A percentile compares a stretch with the other conserved stretches of the same genome.
Conservation (phyloP, 2,888 invertebrate species). For the Andrena minutula region DNA sequence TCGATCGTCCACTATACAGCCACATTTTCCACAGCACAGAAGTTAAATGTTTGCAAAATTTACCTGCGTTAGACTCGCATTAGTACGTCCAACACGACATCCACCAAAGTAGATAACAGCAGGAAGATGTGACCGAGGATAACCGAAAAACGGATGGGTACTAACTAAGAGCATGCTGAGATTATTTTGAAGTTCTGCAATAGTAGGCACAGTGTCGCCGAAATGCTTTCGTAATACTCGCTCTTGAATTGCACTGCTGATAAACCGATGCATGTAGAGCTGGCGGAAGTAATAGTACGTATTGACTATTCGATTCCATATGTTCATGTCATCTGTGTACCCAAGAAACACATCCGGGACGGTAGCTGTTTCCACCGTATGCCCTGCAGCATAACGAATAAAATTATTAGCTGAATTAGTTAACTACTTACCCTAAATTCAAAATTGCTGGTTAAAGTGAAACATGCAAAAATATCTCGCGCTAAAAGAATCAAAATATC, state of each 20-base stretch:
- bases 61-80: background rate
- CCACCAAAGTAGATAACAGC: conserved; percentile 86
- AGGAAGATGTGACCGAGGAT: conserved; percentile 85
- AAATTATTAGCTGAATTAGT: background rate
- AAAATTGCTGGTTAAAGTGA: no score
- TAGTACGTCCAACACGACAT: background rate
- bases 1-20: background rate
- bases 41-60: background rate
- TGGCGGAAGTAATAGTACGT: background rate
- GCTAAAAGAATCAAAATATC: no score
- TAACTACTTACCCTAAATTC: no score
- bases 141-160: conserved; percentile 86
- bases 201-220: conserved; percentile 54
- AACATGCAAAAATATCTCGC: no score
- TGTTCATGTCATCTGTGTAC: background rate
- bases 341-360: background rate
- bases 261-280: background rate
- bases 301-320: conserved; percentile 32
- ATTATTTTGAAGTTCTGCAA: conserved; percentile 69
- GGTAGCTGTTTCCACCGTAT: background rate
- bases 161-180: conserved; percentile 84
- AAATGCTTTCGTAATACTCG: conserved; percentile 62
- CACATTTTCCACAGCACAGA: background rate
- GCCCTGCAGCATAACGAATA: conserved; percentile 32
- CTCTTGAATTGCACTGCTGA: conserved; percentile 42